phyloP scores from a whole-genome alignment of 2,113 vertebrate species.

The Cyrtonyx montezumae region DNA sequence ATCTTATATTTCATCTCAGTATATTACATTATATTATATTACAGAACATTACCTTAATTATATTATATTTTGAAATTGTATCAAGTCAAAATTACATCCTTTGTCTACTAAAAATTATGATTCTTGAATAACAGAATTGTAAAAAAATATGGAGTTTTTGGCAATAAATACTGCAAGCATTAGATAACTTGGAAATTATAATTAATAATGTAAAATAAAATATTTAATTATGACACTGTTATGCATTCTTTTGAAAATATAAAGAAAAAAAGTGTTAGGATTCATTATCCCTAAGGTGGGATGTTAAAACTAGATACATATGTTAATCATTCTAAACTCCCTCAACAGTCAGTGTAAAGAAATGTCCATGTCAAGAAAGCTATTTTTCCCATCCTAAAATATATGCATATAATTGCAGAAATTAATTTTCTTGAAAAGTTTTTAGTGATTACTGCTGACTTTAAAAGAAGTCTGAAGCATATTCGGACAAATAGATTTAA shows the following conservation, averaged over 20 bases:
- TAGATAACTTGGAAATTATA: not conserved
- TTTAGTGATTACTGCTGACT: not conserved
- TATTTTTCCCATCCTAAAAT: not conserved
- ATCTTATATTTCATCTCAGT: too few relatives aligned
- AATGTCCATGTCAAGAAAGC: not conserved
- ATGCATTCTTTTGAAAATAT: not conserved
- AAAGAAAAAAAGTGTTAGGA: not conserved
- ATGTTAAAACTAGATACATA: not conserved
- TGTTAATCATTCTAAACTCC: not conserved
- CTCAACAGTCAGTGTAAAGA: not conserved
- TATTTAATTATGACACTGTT: not conserved
- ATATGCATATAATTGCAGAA: not conserved
- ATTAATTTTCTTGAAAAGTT: not conserved
- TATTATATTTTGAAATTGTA: not conserved
- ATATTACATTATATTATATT: not conserved
- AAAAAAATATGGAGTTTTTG: not conserved
- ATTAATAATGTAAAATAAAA: not conserved
- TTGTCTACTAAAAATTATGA: not conserved
- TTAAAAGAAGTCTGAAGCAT: not conserved
- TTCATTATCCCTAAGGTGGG: not conserved
- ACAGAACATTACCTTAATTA: too few relatives aligned
- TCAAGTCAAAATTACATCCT: not conserved
- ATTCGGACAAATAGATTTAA: not conserved
- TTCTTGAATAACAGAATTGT: not conserved
- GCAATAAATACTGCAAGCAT: not conserved